Evolutionary conservation across 2,797 vertebrate species (phyloP).

Genomic region (Benthosema pterotum): DNA sequence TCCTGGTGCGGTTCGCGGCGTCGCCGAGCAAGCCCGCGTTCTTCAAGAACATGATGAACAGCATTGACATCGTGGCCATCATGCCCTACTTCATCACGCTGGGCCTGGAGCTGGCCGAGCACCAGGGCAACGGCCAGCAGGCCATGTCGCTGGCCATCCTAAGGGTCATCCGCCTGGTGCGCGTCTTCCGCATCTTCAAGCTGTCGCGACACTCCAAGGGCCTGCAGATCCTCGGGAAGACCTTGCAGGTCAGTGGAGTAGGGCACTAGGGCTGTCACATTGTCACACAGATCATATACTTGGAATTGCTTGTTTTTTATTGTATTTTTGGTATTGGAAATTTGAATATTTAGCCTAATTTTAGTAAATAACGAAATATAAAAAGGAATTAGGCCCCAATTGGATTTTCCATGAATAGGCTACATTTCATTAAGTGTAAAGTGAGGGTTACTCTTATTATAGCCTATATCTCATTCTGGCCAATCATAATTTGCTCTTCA

Average conservation of each 20-base stretch:
- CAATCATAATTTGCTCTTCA: no score
- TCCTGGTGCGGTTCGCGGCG: slow-evolving; percentile 90
- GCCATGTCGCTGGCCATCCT: slow-evolving; percentile 92
- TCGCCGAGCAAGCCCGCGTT: slow-evolving; percentile 94
- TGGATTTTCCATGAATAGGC: no score
- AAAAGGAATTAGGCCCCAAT: no score
- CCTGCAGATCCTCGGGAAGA: slow-evolving; percentile 89
- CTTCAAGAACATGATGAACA: slow-evolving; percentile 97
- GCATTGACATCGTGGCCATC: slow-evolving; percentile 93
- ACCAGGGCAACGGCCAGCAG: slow-evolving; percentile 89
- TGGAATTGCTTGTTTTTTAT: no score
- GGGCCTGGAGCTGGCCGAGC: slow-evolving; percentile 88
- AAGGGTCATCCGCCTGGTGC: slow-evolving; percentile 88
- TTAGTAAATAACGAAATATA: no score
- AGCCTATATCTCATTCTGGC: no score
- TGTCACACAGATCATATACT: no score
- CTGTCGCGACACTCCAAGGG: slow-evolving; percentile 89
- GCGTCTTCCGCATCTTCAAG: slow-evolving; percentile 92
- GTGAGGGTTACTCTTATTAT: no score
- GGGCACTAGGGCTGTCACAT: no score
- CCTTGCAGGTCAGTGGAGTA: slow-evolving; percentile 88
- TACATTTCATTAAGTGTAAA: no score
- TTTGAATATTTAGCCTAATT: no score
- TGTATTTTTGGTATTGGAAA: no score
- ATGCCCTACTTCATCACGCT: slow-evolving; percentile 95